These are phyloP conservation scores for Xenops minutus DNA, from an alignment of 2,797 vertebrate species.

Conservation along the genomic window DNA sequence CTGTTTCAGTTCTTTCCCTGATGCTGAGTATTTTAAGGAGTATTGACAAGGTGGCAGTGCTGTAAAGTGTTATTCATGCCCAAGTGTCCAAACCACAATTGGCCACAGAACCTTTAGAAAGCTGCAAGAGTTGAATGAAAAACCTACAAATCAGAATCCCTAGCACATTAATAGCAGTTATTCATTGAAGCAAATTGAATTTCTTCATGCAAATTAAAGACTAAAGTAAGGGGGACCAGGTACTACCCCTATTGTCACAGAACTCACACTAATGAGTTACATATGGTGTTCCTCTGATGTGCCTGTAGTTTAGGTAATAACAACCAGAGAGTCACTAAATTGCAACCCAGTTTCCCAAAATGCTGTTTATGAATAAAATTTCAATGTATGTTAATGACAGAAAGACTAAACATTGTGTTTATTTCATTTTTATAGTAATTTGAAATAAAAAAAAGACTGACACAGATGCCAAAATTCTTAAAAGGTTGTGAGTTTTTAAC, in stretches of 20 bases:
- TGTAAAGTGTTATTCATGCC: background rate
- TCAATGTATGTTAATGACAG: background rate
- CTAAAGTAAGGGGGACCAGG: background rate
- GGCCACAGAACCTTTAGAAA: background rate
- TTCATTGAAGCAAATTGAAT: conserved; percentile 24
- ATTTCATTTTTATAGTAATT: background rate
- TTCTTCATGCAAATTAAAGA: conserved; percentile 5
- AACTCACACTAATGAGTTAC: background rate
- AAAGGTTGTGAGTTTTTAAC: background rate
- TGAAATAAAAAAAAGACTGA: background rate
- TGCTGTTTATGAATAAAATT: background rate
- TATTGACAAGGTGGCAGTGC: background rate
- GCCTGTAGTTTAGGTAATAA: background rate
- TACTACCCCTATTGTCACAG: background rate
- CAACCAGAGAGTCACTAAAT: background rate
- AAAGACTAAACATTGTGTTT: background rate
- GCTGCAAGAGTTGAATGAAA: background rate
- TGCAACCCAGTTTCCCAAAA: background rate
- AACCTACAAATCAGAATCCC: background rate
- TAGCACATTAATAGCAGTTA: background rate
- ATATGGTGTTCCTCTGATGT: background rate
- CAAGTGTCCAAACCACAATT: background rate
- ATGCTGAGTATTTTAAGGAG: background rate
- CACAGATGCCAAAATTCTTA: background rate
- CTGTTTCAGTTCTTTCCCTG: background rate